A percentile compares a stretch with the other conserved stretches of the same genome.
Evolutionary conservation across 2,888 invertebrate genomes (phyloP).

Genomic region (Cetonia aurata): DNA sequence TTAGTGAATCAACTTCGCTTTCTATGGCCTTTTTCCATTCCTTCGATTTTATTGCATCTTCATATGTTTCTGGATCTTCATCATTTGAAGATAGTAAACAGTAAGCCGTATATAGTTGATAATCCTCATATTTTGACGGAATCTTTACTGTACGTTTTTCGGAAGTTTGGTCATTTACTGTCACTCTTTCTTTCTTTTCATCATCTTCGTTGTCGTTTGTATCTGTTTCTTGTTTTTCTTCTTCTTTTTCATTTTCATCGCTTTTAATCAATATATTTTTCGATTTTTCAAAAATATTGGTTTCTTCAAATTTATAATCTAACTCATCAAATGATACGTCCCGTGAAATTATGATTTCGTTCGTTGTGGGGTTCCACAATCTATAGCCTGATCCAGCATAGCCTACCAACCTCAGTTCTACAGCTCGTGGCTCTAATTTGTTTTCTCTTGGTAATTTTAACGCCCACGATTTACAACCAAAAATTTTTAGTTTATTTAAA

Average conservation of each 20-base stretch:
- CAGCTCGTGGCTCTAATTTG: too few relatives aligned
- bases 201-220: not conserved
- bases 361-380: not conserved
- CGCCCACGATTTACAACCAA: too few relatives aligned
- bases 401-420: too few relatives aligned
- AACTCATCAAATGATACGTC: slow-evolving; percentile 17
- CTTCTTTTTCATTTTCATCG: not conserved
- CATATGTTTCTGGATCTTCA: slow-evolving; percentile 18
- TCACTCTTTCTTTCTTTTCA: not conserved
- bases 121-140: slow-evolving; percentile 19
- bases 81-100: slow-evolving; percentile 2
- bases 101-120: slow-evolving; percentile 4
- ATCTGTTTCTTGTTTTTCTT: slow-evolving; percentile 8
- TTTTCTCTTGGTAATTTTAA: too few relatives aligned
- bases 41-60: slow-evolving; percentile 18
- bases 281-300: not conserved
- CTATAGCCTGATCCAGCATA: too few relatives aligned
- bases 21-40: slow-evolving; percentile 1
- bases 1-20: slow-evolving; percentile 2
- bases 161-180: not conserved
- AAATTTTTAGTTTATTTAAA: too few relatives aligned
- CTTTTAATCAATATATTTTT: not conserved
- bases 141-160: slow-evolving; percentile 6
- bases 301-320: slow-evolving; percentile 15
- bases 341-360: slow-evolving; percentile 7